Evolutionary conservation across 2,113 vertebrate species (phyloP), one percentile per base, ranked within the genome.

Genomic region (Silurus glanis): DNA sequence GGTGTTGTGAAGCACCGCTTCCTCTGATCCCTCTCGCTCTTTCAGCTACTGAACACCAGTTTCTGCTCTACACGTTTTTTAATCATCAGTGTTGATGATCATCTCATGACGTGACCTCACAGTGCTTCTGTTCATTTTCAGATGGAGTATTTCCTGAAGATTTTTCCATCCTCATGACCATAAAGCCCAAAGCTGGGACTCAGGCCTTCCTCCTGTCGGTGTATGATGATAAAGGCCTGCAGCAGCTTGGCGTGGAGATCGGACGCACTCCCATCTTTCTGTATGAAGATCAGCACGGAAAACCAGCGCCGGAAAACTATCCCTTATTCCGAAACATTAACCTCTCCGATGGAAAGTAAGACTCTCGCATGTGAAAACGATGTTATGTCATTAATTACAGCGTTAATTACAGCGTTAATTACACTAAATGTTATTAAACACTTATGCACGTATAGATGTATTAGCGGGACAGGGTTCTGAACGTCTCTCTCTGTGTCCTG

Each of bases 141-240:
- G 97, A 90, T 91, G 96, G 95, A 91, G 91, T 88, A 90, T 99
- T 99, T 92, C 98, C 98, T 56, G 96, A 97, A 93, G 97, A 99
- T 91, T 99, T 99, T 95, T 99, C 98, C 90, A 95, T 99, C 94
- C 91, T 99, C 91, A 96, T 98, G 93, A 99, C 98, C 90, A 94
- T 99, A 91, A 99, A 97, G 91, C 97, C 98, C 82, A 97, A 98
- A 90, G 95, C 96, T 71, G 97, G 97, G 86, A 95, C 95, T 80
- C 98, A 99, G 93, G 96, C 97, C 88, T 99, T 99, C 92, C 95
- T 99, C 89, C 90, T 99, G 89, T 99, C 97, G 14, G 82, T 99
- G 85, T 99, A 99, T 92, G 97, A 97, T 86, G 95, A 98, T 59
- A 96, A 99, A 85, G 97, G 97, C 81, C 94, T 97, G 92, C 98